These are phyloP conservation scores for Anthophora plumipes DNA, from an alignment of 2,888 invertebrate species.

Conservation along the genomic window DNA sequence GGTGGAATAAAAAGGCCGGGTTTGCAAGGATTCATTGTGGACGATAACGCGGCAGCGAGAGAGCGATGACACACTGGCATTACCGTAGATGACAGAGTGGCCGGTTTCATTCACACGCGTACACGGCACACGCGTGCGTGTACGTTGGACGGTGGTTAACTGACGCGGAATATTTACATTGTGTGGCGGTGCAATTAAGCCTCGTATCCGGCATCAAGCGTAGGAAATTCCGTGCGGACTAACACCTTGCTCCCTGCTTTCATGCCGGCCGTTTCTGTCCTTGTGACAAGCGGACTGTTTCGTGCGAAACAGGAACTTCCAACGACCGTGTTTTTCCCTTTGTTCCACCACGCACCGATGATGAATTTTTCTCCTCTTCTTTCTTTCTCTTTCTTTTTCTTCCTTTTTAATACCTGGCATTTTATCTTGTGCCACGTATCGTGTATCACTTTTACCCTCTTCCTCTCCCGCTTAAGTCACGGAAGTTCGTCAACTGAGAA, in stretches of 20 bases:
- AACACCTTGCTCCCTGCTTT: conserved; percentile 73
- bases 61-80: conserved; percentile 79
- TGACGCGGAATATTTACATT: conserved; percentile 83
- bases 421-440: neutral
- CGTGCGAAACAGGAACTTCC: conserved; percentile 51
- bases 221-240: conserved; percentile 81
- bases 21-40: conserved; percentile 72
- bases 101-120: conserved; percentile 73
- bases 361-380: neutral
- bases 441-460: neutral
- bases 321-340: conserved; percentile 21
- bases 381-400: neutral
- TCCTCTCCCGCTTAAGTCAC: neutral
- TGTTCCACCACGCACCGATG: neutral
- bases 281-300: conserved; percentile 54
- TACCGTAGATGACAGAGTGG: conserved; percentile 79
- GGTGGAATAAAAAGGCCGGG: conserved; percentile 50
- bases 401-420: neutral
- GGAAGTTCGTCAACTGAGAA: neutral
- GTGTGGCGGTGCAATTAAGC: conserved; percentile 83
- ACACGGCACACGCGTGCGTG: conserved; percentile 33
- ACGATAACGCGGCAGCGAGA: conserved; percentile 64
- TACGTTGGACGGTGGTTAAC: conserved; percentile 77
- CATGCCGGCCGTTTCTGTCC: conserved; percentile 61
- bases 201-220: conserved; percentile 81